These are phyloP conservation scores for Pyrochroa serraticornis DNA, from an alignment of 2,888 invertebrate genomes.

Conservation along the genomic window DNA sequence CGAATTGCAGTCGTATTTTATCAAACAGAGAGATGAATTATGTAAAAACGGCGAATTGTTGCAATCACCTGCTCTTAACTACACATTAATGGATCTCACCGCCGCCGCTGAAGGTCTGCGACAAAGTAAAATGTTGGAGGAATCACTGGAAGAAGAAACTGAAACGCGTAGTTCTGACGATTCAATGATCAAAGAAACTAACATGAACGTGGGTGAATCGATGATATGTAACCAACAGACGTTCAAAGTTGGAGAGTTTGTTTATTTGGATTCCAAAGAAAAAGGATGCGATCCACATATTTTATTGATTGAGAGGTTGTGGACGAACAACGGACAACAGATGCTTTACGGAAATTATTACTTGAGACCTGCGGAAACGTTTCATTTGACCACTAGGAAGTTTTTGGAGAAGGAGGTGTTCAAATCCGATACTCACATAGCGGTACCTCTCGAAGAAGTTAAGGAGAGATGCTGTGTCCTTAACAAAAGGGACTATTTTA, in stretches of 20 bases:
- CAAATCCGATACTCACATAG: constrained; percentile 88
- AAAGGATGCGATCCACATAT: constrained; percentile 76
- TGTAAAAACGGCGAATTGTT: constrained; percentile 82
- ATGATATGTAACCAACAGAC: constrained; percentile 79
- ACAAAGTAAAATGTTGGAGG: constrained; percentile 77
- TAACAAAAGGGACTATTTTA: constrained; percentile 93
- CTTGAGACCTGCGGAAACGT: constrained; percentile 92
- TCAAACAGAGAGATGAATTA: constrained; percentile 72
- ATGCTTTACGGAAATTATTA: constrained; percentile 94
- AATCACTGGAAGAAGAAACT: constrained; percentile 78
- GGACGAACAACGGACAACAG: constrained; percentile 81
- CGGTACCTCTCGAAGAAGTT: constrained; percentile 83
- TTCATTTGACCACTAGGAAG: constrained; percentile 91
- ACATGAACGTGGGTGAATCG: constrained; percentile 58
- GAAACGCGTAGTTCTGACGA: constrained; percentile 64
- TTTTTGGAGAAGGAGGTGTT: constrained; percentile 97
- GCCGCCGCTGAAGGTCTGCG: constrained; percentile 77
- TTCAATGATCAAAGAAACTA: constrained; percentile 49
- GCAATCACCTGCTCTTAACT: constrained; percentile 85
- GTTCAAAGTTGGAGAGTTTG: constrained; percentile 87
- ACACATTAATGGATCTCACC: constrained; percentile 76
- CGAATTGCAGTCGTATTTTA: constrained; percentile 90
- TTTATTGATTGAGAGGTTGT: constrained; percentile 69
- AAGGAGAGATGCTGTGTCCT: constrained; percentile 91
- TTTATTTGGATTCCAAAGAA: constrained; percentile 79